Evolutionary conservation across 2,113 vertebrate genomes (phyloP), one percentile per base, ranked within the genome.

Genomic region (Phyllostomus discolor): DNA sequence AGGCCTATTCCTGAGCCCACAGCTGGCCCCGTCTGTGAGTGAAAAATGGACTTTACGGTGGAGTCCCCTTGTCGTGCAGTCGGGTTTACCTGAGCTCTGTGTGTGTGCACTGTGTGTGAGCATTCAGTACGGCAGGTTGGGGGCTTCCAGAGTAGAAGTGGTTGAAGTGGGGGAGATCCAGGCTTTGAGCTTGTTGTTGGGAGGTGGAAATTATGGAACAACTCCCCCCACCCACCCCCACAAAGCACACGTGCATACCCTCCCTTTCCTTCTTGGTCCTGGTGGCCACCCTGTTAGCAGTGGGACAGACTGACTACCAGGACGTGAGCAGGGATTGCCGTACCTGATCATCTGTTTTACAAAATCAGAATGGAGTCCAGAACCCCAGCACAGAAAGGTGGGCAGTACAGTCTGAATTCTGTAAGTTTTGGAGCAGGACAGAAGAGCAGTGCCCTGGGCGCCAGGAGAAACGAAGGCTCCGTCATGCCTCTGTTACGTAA

Each of bases 241-340:
- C 2, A 54, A 26, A 7, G 28, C 33, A 6, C 57, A 9, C 12
- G 7, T 11, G 4, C 33, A 35, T 33, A 1, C 10, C 1, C 7
- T 17, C 4, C 2, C 50, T 48, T 35, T 62, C 52, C n/a, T 69
- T 52, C 59, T 64, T 69, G 1, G 50, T 46, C 59, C 50, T 38
- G 33, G 17, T 10, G 28, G 46, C 50, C 46, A 66, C 50, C 35
- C 59, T 64, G 11, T 57, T 17, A 20, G 62, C 59, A 43, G 52
- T 46, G 57, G 76, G 35, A 52, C 43, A 14, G 75, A 52, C 73
- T 46, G 75, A 46, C 66, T 24, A 1, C 43, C 14, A 59, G 22
- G 83, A 33, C 10, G 7, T 50, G 41, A 76, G 33, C 46, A 66
- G 46, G 22, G 43, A 14, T 41, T 12, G 3, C 26, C 62, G 31